These are phyloP conservation scores for Drosophila histrio DNA, from an alignment of 2,888 invertebrate species.

Conservation along the genomic window DNA sequence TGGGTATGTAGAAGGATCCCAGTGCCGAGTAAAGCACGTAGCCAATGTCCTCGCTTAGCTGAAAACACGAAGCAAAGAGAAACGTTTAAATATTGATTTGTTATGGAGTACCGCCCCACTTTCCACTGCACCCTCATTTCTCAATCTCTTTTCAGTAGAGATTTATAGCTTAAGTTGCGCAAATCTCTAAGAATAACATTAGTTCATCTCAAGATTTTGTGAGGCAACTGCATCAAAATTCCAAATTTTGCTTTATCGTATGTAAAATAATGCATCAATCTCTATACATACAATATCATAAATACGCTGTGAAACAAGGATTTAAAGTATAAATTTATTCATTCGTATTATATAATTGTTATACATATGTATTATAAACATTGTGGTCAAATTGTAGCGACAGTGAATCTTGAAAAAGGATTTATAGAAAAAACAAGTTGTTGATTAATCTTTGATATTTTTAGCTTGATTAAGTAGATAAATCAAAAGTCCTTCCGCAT, in stretches of 20 bases:
- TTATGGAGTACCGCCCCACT: not conserved
- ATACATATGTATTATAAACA: no score
- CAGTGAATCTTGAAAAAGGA: no score
- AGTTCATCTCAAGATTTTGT: not conserved
- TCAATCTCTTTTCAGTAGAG: constrained; percentile 1
- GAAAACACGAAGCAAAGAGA: constrained; percentile 82
- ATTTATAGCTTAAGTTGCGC: constrained; percentile 4
- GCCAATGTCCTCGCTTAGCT: constrained; percentile 97
- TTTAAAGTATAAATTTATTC: not conserved
- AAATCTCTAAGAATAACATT: constrained; percentile 7
- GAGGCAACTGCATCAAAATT: not conserved
- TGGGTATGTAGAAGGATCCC: constrained; percentile 99
- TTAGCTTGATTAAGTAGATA: not conserved
- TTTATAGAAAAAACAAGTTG: not conserved
- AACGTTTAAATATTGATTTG: constrained; percentile 29
- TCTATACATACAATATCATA: not conserved
- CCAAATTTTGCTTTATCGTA: not conserved
- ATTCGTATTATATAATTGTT: no score
- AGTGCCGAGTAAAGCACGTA: constrained; percentile 99
- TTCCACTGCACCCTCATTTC: not conserved
- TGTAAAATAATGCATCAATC: not conserved
- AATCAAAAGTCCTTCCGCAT: not conserved
- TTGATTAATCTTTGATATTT: not conserved
- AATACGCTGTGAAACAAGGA: not conserved
- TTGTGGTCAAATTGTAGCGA: no score